Evolutionary conservation across 2,888 invertebrate genomes (phyloP).

Genomic region (Plagodis dolabraria): DNA sequence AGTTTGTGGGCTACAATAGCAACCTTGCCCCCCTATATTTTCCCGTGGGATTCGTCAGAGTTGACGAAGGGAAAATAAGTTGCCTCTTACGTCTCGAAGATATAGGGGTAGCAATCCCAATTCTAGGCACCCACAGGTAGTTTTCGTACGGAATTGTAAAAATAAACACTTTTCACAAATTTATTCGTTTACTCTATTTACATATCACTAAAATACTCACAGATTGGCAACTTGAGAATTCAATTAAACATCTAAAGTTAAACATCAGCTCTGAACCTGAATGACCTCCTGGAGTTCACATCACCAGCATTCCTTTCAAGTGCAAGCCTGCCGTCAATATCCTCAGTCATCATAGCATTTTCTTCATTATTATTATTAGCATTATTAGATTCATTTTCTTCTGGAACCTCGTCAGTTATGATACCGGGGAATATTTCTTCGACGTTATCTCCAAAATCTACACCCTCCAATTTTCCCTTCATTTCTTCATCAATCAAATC

Average conservation of each 20-base stretch:
- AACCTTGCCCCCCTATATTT: too few species aligned
- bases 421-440: conserved; percentile 43
- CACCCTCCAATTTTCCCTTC: conserved; percentile 41
- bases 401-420: conserved; percentile 39
- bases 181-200: conserved; percentile 19
- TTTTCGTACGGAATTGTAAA: too few species aligned
- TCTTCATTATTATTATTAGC: conserved; percentile 38
- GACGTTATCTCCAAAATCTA: conserved; percentile 41
- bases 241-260: conserved; percentile 28
- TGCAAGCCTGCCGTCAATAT: conserved; percentile 50
- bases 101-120: too few species aligned
- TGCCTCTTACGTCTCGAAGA: too few species aligned
- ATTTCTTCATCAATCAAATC: conserved; percentile 52
- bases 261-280: conserved; percentile 61
- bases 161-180: too few species aligned
- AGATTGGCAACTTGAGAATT: conserved; percentile 36
- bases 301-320: conserved; percentile 62
- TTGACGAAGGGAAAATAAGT: too few species aligned
- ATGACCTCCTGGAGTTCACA: conserved; percentile 56
- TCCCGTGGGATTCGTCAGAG: too few species aligned
- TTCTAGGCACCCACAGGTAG: too few species aligned
- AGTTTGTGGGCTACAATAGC: too few species aligned
- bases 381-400: conserved; percentile 37
- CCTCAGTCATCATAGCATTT: conserved; percentile 34
- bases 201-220: conserved; percentile 25